Evolutionary conservation across 2,888 invertebrate species (phyloP).

Genomic region (Thysanoteuthis rhombus): DNA sequence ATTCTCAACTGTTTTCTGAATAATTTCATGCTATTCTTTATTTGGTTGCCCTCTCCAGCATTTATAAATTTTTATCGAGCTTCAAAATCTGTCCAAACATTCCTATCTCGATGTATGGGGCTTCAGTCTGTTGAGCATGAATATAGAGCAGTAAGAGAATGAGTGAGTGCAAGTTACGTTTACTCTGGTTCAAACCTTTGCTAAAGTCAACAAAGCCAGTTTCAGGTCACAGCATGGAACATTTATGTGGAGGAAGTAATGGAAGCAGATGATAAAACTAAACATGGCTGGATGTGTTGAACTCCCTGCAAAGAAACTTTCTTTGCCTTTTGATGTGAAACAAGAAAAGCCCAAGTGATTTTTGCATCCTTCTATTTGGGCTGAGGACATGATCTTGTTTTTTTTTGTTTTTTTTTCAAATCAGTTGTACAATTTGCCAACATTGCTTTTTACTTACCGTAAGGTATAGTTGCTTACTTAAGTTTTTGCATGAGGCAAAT

Average conservation of each 20-base stretch:
- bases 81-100: neutral
- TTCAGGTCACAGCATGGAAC: neutral
- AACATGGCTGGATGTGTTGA: neutral
- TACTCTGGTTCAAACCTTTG: neutral
- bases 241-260: neutral
- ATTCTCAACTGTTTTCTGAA: no score
- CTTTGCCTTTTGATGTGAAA: neutral
- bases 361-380: neutral
- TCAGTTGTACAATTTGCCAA: neutral
- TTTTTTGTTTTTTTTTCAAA: no score
- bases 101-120: neutral
- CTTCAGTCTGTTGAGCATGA: neutral
- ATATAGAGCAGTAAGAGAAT: neutral
- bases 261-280: neutral
- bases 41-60: neutral
- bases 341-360: neutral
- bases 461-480: neutral
- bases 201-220: neutral
- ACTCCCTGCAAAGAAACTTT: neutral
- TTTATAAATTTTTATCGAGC: neutral
- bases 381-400: neutral
- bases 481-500: neutral
- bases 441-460: neutral
- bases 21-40: no score
- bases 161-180: neutral